phyloP scores from a whole-genome alignment of 2,797 vertebrate species.

The Halcyon chelicuti region DNA sequence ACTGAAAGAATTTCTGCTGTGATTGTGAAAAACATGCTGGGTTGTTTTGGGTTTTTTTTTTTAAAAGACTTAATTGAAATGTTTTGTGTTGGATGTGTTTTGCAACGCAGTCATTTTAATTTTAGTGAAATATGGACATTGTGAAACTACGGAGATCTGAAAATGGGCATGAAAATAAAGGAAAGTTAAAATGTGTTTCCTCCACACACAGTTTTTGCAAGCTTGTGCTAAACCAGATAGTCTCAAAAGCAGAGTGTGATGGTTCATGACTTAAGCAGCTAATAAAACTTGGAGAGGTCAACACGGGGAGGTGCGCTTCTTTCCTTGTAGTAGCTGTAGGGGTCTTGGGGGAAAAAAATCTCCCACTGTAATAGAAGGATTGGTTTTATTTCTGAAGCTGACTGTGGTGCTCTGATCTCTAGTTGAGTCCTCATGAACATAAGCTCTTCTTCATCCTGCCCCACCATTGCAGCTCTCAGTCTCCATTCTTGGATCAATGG shows the following conservation, averaged over 20 bases:
- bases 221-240: neutral
- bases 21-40: neutral
- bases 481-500: accelerated
- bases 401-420: neutral
- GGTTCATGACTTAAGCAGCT: neutral
- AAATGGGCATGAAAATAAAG: conserved; percentile 33
- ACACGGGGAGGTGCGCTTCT: neutral
- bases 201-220: neutral
- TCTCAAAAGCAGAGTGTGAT: accelerated
- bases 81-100: conserved; percentile 31
- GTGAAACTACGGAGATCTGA: conserved; percentile 39
- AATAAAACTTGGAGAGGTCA: neutral
- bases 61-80: conserved; percentile 6
- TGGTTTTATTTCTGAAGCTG: neutral
- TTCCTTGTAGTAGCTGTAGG: neutral
- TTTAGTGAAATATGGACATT: conserved; percentile 21
- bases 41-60: neutral
- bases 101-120: neutral
- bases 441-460: neutral
- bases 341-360: neutral
- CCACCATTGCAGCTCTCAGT: neutral
- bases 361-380: neutral
- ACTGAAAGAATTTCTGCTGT: neutral
- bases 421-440: neutral
- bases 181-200: neutral